Percentiles rank a stretch among this genome's conserved stretches.
Evolutionary conservation across 2,888 invertebrate species (phyloP).

Genomic region (Trachelus stipa): DNA sequence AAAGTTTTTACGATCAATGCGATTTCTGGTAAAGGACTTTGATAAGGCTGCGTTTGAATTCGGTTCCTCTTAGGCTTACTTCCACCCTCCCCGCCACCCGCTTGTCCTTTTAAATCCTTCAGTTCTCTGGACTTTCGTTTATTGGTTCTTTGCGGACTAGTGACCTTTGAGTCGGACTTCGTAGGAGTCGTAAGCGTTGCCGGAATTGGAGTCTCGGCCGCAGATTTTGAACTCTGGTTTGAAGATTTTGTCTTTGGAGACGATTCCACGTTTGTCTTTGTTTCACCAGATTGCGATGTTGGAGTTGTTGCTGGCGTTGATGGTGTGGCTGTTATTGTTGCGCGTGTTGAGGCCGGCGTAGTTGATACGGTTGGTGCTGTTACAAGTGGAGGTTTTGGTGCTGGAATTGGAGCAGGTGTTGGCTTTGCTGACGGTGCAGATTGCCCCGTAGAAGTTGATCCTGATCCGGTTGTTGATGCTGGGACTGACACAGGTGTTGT

Average conservation of each 20-base stretch:
- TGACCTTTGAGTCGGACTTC: conserved; percentile 52
- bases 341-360: conserved; percentile 24
- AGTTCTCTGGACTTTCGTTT: conserved; percentile 61
- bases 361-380: conserved; percentile 67
- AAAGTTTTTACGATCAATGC: conserved; percentile 81
- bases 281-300: conserved; percentile 30
- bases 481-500: conserved; percentile 9
- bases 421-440: conserved; percentile 6
- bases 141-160: conserved; percentile 44
- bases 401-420: conserved; percentile 13
- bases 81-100: conserved; percentile 51
- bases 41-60: conserved; percentile 82
- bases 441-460: conserved; percentile 36
- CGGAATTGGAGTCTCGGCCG: conserved; percentile 22
- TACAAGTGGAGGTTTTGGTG: conserved; percentile 39
- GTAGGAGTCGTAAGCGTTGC: conserved; percentile 58
- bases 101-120: conserved; percentile 53
- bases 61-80: conserved; percentile 71
- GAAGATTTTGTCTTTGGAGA: conserved; percentile 31
- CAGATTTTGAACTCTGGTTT: conserved; percentile 24
- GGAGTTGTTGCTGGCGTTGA: neutral
- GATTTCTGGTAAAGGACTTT: conserved; percentile 84
- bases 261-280: conserved; percentile 31
- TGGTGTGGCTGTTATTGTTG: conserved; percentile 1
- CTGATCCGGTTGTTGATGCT: conserved; percentile 66